Percentiles rank a stretch among this genome's conserved stretches.
Evolutionary conservation across 1,140 invertebrate genomes (phyloP).

Genomic region (Papilio xuthus): DNA sequence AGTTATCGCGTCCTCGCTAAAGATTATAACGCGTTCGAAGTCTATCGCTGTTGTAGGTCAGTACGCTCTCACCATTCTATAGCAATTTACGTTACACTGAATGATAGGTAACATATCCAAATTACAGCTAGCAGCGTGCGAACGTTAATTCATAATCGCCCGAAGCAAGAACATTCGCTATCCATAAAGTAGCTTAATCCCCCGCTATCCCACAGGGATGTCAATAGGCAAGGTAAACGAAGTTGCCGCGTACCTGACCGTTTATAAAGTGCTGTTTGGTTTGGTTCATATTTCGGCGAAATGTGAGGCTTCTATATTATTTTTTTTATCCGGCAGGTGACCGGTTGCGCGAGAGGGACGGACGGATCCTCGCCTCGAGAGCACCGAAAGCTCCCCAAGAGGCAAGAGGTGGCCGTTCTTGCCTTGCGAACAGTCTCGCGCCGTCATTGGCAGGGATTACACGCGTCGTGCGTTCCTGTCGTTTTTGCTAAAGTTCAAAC

Average conservation of each 20-base stretch:
- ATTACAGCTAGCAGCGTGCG: conserved; percentile 63
- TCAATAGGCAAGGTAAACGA: conserved; percentile 46
- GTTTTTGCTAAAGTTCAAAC: conserved; percentile 46
- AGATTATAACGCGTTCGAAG: conserved; percentile 39
- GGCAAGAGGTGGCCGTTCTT: conserved; percentile 53
- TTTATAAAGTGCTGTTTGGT: conserved; percentile 61
- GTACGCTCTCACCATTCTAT: conserved; percentile 49
- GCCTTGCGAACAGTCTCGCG: conserved; percentile 64
- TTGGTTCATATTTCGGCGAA: conserved; percentile 74
- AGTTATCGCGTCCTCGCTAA: conserved; percentile 59
- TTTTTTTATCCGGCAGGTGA: conserved; percentile 75
- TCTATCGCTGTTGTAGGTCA: conserved; percentile 46
- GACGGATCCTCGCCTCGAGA: conserved; percentile 44
- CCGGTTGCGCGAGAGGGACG: conserved; percentile 69
- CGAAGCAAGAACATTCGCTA: conserved; percentile 42
- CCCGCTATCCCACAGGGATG: conserved; percentile 41
- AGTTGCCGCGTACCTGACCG: conserved; percentile 58
- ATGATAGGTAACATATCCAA: conserved; percentile 70
- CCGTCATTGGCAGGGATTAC: conserved; percentile 59
- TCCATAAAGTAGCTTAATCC: conserved; percentile 45
- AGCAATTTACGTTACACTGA: conserved; percentile 63
- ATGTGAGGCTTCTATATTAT: conserved; percentile 66
- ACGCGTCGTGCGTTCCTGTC: conserved; percentile 50
- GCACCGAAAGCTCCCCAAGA: conserved; percentile 63
- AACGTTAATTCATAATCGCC: conserved; percentile 42